Conservation (phyloP, 2,888 invertebrate species). For the Ectemnius lituratus region DNA sequence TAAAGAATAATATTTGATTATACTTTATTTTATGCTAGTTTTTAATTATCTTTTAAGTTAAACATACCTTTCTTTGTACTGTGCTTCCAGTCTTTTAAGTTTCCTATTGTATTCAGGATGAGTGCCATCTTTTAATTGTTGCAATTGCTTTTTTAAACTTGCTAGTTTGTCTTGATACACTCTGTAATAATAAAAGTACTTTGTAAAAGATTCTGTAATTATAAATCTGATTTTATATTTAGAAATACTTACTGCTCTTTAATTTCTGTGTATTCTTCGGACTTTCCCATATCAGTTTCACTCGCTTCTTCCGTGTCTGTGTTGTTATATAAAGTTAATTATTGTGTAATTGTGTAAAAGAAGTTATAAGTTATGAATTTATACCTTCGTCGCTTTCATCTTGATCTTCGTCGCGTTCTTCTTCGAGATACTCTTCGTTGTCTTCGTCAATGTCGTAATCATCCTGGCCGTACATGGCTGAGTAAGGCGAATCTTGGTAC, state of each 20-base stretch:
- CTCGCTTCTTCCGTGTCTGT: conserved; percentile 97
- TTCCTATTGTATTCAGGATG: conserved; percentile 92
- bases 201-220: too few species aligned
- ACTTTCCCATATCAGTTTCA: conserved; percentile 93
- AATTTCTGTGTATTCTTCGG: conserved; percentile 89
- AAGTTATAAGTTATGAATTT: too few species aligned
- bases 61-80: conserved; percentile 86
- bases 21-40: not conserved
- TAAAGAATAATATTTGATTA: conserved; percentile 46
- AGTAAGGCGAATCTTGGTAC: conserved; percentile 84
- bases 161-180: conserved; percentile 95
- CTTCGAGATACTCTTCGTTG: conserved; percentile 85
- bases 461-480: conserved; percentile 82
- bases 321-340: not conserved
- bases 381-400: conserved; percentile 82
- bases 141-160: conserved; percentile 91
- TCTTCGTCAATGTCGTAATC: conserved; percentile 88
- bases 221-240: too few species aligned
- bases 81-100: conserved; percentile 89
- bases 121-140: conserved; percentile 90
- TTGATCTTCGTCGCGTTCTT: conserved; percentile 83
- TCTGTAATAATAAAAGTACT: conserved; percentile 78
- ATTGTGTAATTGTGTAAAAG: too few species aligned
- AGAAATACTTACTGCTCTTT: conserved; percentile 88
- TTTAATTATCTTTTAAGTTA: not conserved